Base-by-base conservation (phyloP, 2,888 invertebrate species). In the Calliscelio sp. region DNA sequence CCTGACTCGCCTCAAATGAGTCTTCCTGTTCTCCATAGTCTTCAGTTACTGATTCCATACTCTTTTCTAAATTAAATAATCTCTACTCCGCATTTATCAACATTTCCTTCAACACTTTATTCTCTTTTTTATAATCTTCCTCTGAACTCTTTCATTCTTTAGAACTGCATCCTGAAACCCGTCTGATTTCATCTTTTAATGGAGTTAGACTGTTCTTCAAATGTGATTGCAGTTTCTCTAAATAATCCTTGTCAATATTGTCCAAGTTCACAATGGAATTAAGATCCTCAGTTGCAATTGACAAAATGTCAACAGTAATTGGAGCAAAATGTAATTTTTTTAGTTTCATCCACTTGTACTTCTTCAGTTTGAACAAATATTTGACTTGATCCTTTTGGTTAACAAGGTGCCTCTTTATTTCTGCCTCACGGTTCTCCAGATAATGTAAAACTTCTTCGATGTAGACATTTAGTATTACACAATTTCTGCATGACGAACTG, bases 391-490 rank as follows among this genome's bases (percentile, higher is more conserved):
- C 83, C 53, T 89, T 86, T 78, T 94, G 92, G 41, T 94, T 94
- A 0, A 96, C 94, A 61, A 97, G 93, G 11, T 96, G 96, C 86
- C 95, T 95, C 93, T 97, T 97, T 41, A 97, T 94, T 92, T 97
- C 97, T 90, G 96, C 96, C 92, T 97, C 97, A 65, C 97, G 97
- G 86, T 95, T 94, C 7, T 95, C 95, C 90, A 97, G 96, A 92
- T 96, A 97, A 90, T 95, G 95, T 53, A 96, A 95, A 89, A 97
- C 93, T 91, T 97, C 96, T 0, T 94, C 94, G 79, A 97, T 94
- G 32, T 96, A 94, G 85, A 94, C 94, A 87, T 96, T 95, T 73
- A 97, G 94, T 41, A 95, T 95, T 61, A 94, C 93, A 28, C 96
- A 96, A 68, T 96, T 94, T 84, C 95, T 95, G 83, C 95, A 95